These are phyloP conservation scores for Protobothrops flavoviridis DNA, from an alignment of 2,113 vertebrate species.

Conservation along the genomic window DNA sequence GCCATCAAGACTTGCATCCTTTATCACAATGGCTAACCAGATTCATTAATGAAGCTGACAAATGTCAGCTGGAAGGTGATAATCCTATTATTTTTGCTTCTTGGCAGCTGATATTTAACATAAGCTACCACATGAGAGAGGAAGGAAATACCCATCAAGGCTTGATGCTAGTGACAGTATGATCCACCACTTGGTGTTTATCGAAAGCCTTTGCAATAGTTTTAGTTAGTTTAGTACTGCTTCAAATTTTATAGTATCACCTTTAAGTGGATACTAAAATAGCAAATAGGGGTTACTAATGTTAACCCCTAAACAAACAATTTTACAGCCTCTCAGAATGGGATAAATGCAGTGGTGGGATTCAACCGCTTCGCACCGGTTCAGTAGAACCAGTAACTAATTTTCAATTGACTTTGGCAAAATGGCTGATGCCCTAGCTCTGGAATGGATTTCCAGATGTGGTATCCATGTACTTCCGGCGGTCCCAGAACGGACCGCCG, in stretches of 20 bases:
- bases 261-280: neutral
- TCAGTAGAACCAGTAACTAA: no score
- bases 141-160: neutral
- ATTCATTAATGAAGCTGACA: neutral
- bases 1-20: neutral
- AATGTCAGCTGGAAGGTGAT: neutral
- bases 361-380: no score
- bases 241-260: neutral
- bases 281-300: neutral
- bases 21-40: neutral
- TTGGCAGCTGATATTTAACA: neutral
- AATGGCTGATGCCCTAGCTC: no score
- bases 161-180: neutral
- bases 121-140: neutral
- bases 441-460: no score
- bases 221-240: neutral
- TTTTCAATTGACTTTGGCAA: no score
- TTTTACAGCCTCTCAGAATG: neutral
- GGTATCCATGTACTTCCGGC: no score
- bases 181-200: neutral
- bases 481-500: no score
- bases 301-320: neutral
- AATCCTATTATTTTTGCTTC: neutral
- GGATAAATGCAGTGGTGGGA: neutral
- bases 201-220: neutral